Base-by-base conservation (phyloP, 2,888 invertebrate species). In the Eupithecia exiguata region DNA sequence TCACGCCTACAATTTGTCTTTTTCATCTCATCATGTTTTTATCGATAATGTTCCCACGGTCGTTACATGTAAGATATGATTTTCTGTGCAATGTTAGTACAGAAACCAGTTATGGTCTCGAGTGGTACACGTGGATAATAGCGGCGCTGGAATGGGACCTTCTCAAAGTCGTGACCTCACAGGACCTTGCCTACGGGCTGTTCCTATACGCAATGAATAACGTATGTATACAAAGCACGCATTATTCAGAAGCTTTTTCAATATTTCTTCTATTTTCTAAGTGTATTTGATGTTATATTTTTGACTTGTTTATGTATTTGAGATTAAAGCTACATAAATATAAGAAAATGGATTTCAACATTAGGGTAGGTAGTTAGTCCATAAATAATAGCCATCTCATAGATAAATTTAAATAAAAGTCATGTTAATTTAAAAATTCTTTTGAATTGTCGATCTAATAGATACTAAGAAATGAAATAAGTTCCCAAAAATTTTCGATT, bases 91-190 rank as follows among this genome's bases (percentile, higher is more conserved):
- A 61, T 74, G 72, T 77, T 75, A 73, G 61, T 69, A 69, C 74
- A 77, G 35, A 83, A 88, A 89, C 89, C 88, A 80, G 89, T 89
- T 89, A 81, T 61, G 74, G 74, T 74, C 74, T 80, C 81, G 81
- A 80, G 80, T 81, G 81, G 77, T 83, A 77, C 75, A 77, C 74
- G 75, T 72, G 77, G 76, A 86, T 86, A 87, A 86, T 85, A 83
- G 81, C 75, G 81, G 84, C 88, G 91, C 89, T 89, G 91, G 91
- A 91, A 92, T 85, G 84, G 88, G 89, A 89, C 89, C 91, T 91
- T 91, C 89, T 88, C 89, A 89, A 90, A 92, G 91, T 92, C 92
- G 92, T 93, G 92, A 93, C 91, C 93, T 89, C 88, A 83, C 81
- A 84, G 88, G 87, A 88, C 91, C 90, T 91, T 88, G 92, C 91